phyloP scores from a whole-genome alignment of 30 jellyfish, hydroid and myxozoan genomes.

The Aurelia aurita region DNA sequence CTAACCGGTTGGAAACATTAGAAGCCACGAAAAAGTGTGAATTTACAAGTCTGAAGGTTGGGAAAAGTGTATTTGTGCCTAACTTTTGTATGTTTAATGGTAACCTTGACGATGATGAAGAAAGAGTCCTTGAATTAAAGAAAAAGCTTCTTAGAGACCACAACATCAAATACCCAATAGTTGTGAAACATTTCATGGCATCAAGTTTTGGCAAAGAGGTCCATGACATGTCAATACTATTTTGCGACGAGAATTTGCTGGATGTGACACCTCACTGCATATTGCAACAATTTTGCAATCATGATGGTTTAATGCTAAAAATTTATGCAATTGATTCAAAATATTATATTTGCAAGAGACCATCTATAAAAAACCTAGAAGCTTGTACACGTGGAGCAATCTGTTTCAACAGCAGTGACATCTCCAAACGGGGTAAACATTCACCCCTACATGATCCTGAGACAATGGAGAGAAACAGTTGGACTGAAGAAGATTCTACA shows the following conservation, averaged over 20 bases:
- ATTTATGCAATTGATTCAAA: conserved; percentile 78
- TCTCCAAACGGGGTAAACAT: conserved; percentile 65
- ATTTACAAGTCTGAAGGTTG: conserved; percentile 45
- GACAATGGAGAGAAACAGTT: conserved; percentile 9
- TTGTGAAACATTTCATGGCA: conserved; percentile 78
- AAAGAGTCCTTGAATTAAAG: not conserved
- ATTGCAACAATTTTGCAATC: conserved; percentile 90
- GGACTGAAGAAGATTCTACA: conserved; percentile 61
- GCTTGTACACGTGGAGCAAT: conserved; percentile 67
- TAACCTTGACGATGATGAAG: conserved; percentile 28
- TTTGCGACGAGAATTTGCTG: conserved; percentile 54
- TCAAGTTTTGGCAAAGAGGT: conserved; percentile 89
- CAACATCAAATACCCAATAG: conserved; percentile 67
- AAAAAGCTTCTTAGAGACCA: conserved; percentile 14
- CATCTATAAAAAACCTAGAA: conserved; percentile 83
- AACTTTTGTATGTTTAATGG: conserved; percentile 28
- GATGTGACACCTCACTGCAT: conserved; percentile 86
- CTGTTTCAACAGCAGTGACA: conserved; percentile 76
- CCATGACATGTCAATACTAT: conserved; percentile 89
- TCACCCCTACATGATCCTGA: conserved; percentile 72
- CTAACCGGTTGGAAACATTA: conserved; percentile 70
- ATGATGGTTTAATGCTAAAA: conserved; percentile 85
- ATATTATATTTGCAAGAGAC: conserved; percentile 85
- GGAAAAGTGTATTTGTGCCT: conserved; percentile 86
- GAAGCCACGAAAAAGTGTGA: conserved; percentile 74